Percentiles rank a stretch among this genome's conserved stretches.
phyloP scores from a whole-genome alignment of 2,113 vertebrate genomes.

The Sphaerodactylus townsendi region DNA sequence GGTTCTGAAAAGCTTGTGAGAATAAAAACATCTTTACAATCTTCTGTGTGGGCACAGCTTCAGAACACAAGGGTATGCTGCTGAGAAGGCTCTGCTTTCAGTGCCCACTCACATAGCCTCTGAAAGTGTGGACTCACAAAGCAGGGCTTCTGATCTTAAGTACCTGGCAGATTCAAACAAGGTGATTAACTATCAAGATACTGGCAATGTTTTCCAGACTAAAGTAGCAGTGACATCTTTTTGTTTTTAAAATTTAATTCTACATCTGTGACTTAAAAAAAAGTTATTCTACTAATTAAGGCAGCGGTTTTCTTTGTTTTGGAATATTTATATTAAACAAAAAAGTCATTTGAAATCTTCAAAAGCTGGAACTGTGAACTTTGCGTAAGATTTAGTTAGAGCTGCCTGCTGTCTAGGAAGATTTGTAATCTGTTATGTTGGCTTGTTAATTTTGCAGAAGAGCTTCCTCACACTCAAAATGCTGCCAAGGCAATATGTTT shows the following conservation, averaged over 20 bases:
- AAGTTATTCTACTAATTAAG: no score
- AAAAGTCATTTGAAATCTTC: neutral
- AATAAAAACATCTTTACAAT: no score
- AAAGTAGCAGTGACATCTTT: neutral
- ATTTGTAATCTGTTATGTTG: constrained; percentile 18
- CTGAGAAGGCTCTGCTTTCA: no score
- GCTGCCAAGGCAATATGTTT: constrained; percentile 58
- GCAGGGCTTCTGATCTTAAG: no score
- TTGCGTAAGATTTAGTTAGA: constrained; percentile 5
- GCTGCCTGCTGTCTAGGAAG: constrained; percentile 35
- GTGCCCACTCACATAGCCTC: no score
- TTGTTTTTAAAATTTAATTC: neutral
- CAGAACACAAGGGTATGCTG: no score
- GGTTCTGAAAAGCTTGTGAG: no score
- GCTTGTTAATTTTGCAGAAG: constrained; percentile 52
- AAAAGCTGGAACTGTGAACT: neutral
- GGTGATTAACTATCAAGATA: no score
- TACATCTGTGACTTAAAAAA: neutral
- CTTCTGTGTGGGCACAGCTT: no score
- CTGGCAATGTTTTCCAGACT: neutral
- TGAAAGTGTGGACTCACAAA: no score
- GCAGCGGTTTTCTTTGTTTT: neutral
- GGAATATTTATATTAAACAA: neutral
- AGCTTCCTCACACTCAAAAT: neutral
- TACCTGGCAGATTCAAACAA: no score